Evolutionary conservation across 2,797 vertebrate genomes (phyloP), one percentile per base, ranked within the genome.

Genomic region (Holocentrus rufus): DNA sequence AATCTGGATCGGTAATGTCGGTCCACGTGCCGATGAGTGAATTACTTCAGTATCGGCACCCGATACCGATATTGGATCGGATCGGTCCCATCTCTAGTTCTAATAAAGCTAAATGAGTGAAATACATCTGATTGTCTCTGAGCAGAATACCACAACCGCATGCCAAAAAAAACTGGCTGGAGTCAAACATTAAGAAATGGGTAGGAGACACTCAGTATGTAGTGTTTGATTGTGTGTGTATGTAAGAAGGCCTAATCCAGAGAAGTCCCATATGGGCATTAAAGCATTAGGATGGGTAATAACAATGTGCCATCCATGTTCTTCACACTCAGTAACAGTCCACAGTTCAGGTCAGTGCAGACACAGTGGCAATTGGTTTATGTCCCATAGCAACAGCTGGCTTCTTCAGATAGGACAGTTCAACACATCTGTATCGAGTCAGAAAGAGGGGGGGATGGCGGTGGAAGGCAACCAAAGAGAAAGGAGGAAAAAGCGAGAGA

Each of bases 71-170:
- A n/a, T n/a, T n/a, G n/a, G n/a, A n/a, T n/a, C n/a, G n/a, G n/a
- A n/a, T n/a, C n/a, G n/a, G n/a, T n/a, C n/a, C n/a, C n/a, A n/a
- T n/a, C n/a, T n/a, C n/a, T n/a, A n/a, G 67, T 74, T 68, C 15
- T 71, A 27, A 56, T 83, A 67, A 83, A 87, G 78, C 75, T 84
- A 31, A 84, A 81, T 74, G 61, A 72, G 65, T 61, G 65, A 74
- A 74, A 72, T 42, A 56, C 56, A 65, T 81, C 50, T 71, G 87
- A 91, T 90, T 82, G 88, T 91, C 88, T 87, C 77, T 65, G 81
- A 85, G 82, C 81, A 81, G 71, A 71, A 72, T 31, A 72, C 59
- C 60, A 50, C 4, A 3, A 59, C 46, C 11, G 5, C 23, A 31
- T 31, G 69, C 66, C 68, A 69, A 68, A 39, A 25, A 72, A 69